Evolutionary conservation across 2,797 vertebrate species (phyloP), one percentile per base, ranked within the genome.

Genomic region (Amniataba percoides): DNA sequence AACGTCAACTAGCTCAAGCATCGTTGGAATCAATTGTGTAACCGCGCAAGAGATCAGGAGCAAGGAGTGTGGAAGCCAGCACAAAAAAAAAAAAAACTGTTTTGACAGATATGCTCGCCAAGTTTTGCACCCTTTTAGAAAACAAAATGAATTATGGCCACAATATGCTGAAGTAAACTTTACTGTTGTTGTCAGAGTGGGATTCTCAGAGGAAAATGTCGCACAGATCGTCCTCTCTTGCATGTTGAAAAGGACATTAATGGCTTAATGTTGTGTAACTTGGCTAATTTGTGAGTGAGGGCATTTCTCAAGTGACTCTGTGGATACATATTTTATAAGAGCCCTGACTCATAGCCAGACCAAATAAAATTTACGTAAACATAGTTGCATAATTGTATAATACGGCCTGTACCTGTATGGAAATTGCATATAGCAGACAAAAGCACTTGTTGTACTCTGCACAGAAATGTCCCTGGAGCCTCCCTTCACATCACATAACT

Each of bases 21-120:
- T 68, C 27, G 34, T 25, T 56, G 40, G 36, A 65, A 51, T 23
- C 14, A 40, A 55, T 66, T 63, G 42, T 74, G 46, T 48, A 71
- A 71, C 46, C 21, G 27, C n/a, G 60, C 13, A 18, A 2, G 25
- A 21, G 56, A 61, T 68, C 48, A 57, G 65, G 19, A 31, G n/a
- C 21, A 25, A 56, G 18, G 25, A 42, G 58, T 5, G 1, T 55
- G 21, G 23, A 77, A 51, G 40, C 58, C 36, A 58, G 48, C 42
- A 65, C 19, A 18, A 27, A 31, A 31, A 31, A 31, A 31, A 31
- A 27, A 4, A 31, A 73, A 27, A 18, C 4, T 48, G 72, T 78
- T 85, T 67, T 71, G 56, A 81, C 71, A 81, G 40, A 49, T 39
- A n/a, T 3, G 16, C 31, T 66, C n/a, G 59, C 75, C 72, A 81